phyloP scores from a whole-genome alignment of 1,140 invertebrate species.

The Drosophila repleta region DNA sequence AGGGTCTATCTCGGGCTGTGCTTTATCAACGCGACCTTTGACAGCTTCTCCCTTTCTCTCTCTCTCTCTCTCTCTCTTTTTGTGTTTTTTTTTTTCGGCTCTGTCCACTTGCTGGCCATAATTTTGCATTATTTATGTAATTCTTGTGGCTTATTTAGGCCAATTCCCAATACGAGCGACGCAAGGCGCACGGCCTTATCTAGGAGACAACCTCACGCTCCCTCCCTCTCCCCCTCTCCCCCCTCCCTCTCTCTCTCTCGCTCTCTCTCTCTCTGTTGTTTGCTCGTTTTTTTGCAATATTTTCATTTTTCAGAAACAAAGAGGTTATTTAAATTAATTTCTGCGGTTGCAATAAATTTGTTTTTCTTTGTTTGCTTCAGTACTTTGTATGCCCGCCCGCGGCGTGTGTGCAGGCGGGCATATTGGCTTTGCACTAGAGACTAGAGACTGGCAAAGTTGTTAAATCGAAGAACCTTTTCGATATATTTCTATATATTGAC shows the following conservation, averaged over 20 bases:
- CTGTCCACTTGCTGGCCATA: constrained; percentile 61
- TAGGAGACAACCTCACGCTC: constrained; percentile 1
- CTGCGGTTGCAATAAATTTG: constrained; percentile 71
- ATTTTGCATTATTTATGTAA: constrained; percentile 72
- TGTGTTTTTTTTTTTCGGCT: not conserved
- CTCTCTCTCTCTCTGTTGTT: not conserved
- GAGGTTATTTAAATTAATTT: constrained; percentile 74
- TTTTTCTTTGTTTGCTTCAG: constrained; percentile 36
- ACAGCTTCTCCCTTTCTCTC: too few species aligned
- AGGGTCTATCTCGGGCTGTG: not conserved
- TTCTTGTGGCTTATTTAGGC: constrained; percentile 66
- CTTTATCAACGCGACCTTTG: constrained; percentile 19
- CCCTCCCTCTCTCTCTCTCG: too few species aligned
- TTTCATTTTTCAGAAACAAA: constrained; percentile 33
- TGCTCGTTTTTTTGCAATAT: constrained; percentile 50
- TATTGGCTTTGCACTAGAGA: not conserved
- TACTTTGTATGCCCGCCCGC: not conserved
- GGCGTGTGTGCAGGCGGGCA: not conserved
- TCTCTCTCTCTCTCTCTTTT: too few species aligned
- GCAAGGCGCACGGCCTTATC: constrained; percentile 24
- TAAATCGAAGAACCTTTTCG: too few species aligned
- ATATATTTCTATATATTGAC: too few species aligned
- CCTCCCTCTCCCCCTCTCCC: not conserved
- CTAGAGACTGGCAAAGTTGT: too few species aligned
- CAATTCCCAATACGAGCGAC: constrained; percentile 40